These are phyloP conservation scores for Trididemnum miniatum DNA, from an alignment of 23 tunicate species.

Conservation along the genomic window DNA sequence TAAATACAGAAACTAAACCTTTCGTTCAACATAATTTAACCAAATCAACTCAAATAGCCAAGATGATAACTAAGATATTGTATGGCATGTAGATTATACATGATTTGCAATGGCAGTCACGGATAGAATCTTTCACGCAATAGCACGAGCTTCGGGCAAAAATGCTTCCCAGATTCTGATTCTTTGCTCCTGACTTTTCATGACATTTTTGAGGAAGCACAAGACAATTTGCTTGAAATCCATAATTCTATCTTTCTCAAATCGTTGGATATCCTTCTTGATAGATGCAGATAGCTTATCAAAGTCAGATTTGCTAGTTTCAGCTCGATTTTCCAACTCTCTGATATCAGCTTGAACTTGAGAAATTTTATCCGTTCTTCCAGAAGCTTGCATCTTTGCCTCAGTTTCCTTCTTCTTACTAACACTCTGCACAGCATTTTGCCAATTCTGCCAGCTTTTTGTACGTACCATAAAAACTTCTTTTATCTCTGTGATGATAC, in stretches of 20 bases:
- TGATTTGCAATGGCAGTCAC: neutral
- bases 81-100: too few species aligned
- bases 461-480: constrained; percentile 80
- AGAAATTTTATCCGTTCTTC: constrained; percentile 68
- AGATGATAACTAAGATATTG: too few species aligned
- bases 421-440: constrained; percentile 70
- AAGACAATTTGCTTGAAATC: constrained; percentile 74
- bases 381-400: constrained; percentile 73
- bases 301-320: constrained; percentile 76
- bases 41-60: too few species aligned
- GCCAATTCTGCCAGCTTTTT: constrained; percentile 91
- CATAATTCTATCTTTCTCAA: constrained; percentile 63
- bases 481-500: constrained; percentile 77
- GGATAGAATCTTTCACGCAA: constrained; percentile 46
- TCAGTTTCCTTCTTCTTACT: constrained; percentile 69
- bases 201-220: constrained; percentile 63
- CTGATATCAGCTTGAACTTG: constrained; percentile 71
- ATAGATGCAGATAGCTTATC: constrained; percentile 82
- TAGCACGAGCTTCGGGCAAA: constrained; percentile 94
- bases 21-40: too few species aligned
- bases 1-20: too few species aligned
- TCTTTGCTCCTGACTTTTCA: constrained; percentile 85
- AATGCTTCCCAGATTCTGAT: constrained; percentile 90
- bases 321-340: constrained; percentile 62
- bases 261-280: constrained; percentile 69